A percentile compares a stretch with the other conserved stretches of the same genome.
These are phyloP conservation scores for Penaeus monodon DNA, from an alignment of 2,888 invertebrate species.

Conservation along the genomic window DNA sequence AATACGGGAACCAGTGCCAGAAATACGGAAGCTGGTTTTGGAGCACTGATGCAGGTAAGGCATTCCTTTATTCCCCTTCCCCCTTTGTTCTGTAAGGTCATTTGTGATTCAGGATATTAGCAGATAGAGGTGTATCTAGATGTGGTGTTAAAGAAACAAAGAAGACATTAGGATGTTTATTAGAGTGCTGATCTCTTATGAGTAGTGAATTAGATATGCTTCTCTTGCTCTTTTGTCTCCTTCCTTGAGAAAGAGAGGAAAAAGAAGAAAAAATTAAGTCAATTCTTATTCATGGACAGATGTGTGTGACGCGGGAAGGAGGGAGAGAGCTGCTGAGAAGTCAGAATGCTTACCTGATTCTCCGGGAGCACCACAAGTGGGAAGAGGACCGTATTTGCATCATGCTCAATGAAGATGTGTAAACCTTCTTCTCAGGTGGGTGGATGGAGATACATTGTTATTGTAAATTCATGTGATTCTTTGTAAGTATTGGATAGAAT, in stretches of 20 bases:
- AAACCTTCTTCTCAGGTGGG: constrained; percentile 84
- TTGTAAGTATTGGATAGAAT: too few relatives aligned
- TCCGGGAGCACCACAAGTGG: constrained; percentile 93
- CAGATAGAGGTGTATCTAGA: too few relatives aligned
- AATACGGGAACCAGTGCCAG: constrained; percentile 81
- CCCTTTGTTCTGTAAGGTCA: background rate
- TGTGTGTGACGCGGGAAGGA: constrained; percentile 82
- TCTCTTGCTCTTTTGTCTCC: background rate
- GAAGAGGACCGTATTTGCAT: constrained; percentile 80
- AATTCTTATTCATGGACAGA: constrained; percentile 71
- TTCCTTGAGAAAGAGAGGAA: background rate
- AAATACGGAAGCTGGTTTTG: constrained; percentile 81
- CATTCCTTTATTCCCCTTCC: background rate
- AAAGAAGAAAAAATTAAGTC: background rate
- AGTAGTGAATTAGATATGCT: background rate
- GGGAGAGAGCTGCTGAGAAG: constrained; percentile 82
- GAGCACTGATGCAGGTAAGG: constrained; percentile 77
- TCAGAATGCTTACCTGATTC: constrained; percentile 87
- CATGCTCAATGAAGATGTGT: constrained; percentile 87
- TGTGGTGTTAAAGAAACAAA: too few relatives aligned
- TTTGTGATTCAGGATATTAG: background rate
- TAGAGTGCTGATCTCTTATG: background rate
- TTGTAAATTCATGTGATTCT: background rate
- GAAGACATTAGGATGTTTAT: too few relatives aligned
- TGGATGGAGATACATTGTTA: background rate